Evolutionary conservation across 2,888 invertebrate genomes (phyloP), one percentile per base, ranked within the genome.

Genomic region (Pandemis heparana): DNA sequence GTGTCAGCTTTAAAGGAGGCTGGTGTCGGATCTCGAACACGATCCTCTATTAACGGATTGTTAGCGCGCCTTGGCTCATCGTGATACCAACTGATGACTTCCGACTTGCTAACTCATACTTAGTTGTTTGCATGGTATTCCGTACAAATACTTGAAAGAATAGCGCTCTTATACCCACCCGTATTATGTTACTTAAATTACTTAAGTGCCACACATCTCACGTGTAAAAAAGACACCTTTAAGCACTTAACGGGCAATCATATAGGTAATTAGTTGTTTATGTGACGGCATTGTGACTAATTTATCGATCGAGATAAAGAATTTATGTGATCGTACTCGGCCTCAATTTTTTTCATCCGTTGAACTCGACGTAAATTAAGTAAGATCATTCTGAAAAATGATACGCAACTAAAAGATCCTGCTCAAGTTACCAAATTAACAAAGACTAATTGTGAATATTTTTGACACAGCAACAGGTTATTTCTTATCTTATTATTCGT

Each of bases 31-130:
- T 90, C 90, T 87, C 92, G 90, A 89, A 82, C 91, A 88, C 88
- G 91, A 89, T 87, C 86, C 86, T 85, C 90, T 89, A 92, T 93
- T 92, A 92, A 90, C 87, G 88, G 82, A 84, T 89, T 86, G 91
- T 92, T 92, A 92, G 89, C 88, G 87, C 88, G 86, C 86, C 87
- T 87, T 86, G 78, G 85, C 82, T 83, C 86, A 80, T 92, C 92
- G 92, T 93, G 93, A 91, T 88, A 86, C 81, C 78, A 75, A 82
- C 85, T 87, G 90, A 91, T 91, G 89, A 90, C 90, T 92, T 92
- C 92, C 92, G 91, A 91, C 89, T 79, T 77, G 77, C 81, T 79
- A 79, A 76, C 79, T 79, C 77, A 80, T 80, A 79, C 78, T 76
- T 73, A 18, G 70, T 70, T 76, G 65, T 63, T 67, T 64, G 64